Evolutionary conservation across 2,888 invertebrate species (phyloP), one percentile per base, ranked within the genome.

Genomic region (Drosophila meridionalis): DNA sequence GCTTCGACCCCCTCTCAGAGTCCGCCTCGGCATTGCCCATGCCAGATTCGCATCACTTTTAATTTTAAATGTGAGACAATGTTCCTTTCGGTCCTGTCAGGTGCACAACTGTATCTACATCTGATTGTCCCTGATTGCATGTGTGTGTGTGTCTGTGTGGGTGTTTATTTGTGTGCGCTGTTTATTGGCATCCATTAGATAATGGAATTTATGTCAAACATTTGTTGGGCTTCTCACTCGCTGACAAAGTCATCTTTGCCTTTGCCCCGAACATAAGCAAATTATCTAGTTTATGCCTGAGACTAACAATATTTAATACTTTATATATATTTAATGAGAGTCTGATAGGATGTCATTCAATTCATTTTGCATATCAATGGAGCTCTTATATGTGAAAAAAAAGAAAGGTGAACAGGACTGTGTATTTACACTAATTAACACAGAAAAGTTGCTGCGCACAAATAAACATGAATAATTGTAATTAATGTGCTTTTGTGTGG

Each of bases 171-270:
- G 62, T 42, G 53, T 38, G 52, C 56, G 36, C 63, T 76, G 77
- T 80, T 85, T 89, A 85, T 85, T 89, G 85, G 89, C 89, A 85
- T 84, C 83, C 78, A 87, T 89, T 82, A 89, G 86, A 85, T 89
- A 85, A 85, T 78, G 82, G 85, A 89, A 87, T 85, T 85, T 85
- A 85, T 85, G 89, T 56, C 73, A 64, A 76, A 45, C 82, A 87
- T 77, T 87, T 75, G 82, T 70, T 56, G 52, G 38, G 64, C 58
- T 38, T 40, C 63, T 38, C 47, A 62, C 38, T 42, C 53, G 48
- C 57, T 62, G 61, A 50, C 45, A 65, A 66, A 47, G 28, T 56
- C 56, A 42, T 20, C 40, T 45, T 45, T 47, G 26, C 12, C 42
- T 56, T 28, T 12, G n/a, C 36, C 30, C 40, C 28, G 9, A 20